These are phyloP conservation scores for Drosophila paracracens DNA, from an alignment of 2,888 invertebrate species.

Conservation along the genomic window DNA sequence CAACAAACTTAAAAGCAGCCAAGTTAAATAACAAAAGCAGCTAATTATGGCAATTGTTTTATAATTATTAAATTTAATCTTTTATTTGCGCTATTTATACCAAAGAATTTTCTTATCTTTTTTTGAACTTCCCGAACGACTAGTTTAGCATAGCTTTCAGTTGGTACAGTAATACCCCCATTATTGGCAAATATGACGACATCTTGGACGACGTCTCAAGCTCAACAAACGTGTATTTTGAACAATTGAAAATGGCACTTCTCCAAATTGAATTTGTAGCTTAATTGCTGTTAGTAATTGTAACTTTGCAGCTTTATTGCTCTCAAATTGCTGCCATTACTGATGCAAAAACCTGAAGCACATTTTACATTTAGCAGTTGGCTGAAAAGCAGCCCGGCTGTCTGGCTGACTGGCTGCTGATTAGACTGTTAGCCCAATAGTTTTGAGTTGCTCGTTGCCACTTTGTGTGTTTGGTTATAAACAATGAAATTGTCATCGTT, in stretches of 20 bases:
- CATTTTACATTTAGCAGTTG: conserved; percentile 4
- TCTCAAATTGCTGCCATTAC: background rate
- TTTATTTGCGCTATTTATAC: background rate
- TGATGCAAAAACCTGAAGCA: background rate
- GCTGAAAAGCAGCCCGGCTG: conserved; percentile 19
- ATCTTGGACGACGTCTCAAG: background rate
- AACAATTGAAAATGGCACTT: background rate
- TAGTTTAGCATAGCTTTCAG: background rate
- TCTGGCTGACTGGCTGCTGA: conserved; percentile 3
- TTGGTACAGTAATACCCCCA: background rate
- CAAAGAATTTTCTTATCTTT: background rate
- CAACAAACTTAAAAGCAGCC: conserved; percentile 32
- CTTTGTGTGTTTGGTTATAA: conserved; percentile 57
- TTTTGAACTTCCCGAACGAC: no score
- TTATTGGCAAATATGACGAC: background rate
- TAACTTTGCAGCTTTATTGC: background rate
- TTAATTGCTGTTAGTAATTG: background rate
- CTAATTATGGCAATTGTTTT: background rate
- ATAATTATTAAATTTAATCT: background rate
- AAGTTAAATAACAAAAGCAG: background rate
- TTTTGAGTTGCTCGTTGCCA: conserved; percentile 23
- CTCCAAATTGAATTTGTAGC: background rate
- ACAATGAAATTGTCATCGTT: conserved; percentile 66
- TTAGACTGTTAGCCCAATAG: conserved; percentile 19
- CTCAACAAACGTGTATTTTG: background rate